Evolutionary conservation across 2,888 invertebrate species (phyloP), one percentile per base, ranked within the genome.

Genomic region (Pyrgus malvae): DNA sequence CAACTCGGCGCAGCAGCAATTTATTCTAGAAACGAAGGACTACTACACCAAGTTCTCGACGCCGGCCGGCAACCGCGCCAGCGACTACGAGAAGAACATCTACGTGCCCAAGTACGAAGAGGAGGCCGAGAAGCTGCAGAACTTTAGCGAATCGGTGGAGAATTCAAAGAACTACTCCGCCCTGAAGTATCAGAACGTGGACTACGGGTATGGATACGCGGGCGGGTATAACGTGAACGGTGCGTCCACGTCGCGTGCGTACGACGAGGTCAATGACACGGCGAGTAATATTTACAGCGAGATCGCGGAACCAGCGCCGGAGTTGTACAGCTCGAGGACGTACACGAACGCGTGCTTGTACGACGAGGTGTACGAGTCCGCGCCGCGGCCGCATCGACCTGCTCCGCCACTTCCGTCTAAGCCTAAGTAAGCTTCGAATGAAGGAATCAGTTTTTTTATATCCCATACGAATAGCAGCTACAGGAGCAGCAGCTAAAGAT

Each of bases 381-480:
- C 70, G 6, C 83, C 89, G n/a, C 76, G 92, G 0, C 93, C 93
- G 2, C 92, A 92, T 67, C 81, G 93, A 0, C 93, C 93, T 2
- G 93, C 93, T 0, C 93, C 93, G 0, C 85, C 92, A 17, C 90
- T 91, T 23, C 93, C 93, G 0, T 68, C 68, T 2, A 69, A 73
- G 25, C 83, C 76, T 21, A 79, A 81, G 60, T 82, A 72, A 69
- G 33, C 3, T 23, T 5, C n/a, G n/a, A n/a, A n/a, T n/a, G n/a
- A n/a, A n/a, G n/a, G n/a, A n/a, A n/a, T n/a, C n/a, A n/a, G n/a
- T n/a, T n/a, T n/a, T n/a, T n/a, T n/a, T n/a, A n/a, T n/a, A n/a
- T n/a, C n/a, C n/a, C n/a, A n/a, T n/a, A n/a, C n/a, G n/a, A n/a
- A n/a, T n/a, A n/a, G n/a, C n/a, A n/a, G n/a, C n/a, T n/a, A n/a